Conservation (phyloP, 2,797 vertebrate species). For the Valencia hispanica region DNA sequence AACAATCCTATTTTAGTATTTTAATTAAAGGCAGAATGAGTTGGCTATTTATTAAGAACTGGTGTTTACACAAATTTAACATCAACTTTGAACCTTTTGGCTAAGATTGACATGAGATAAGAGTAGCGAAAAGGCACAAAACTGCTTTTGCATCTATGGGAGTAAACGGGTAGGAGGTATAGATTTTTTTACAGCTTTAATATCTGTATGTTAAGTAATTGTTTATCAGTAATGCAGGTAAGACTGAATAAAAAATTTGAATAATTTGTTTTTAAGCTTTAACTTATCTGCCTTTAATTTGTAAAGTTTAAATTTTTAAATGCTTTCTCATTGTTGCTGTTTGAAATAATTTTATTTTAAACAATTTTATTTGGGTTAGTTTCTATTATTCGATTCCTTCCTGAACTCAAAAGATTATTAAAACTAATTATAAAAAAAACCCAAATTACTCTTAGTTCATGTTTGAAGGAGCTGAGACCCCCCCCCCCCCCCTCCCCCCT, state of each 20-base stretch:
- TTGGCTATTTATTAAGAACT: neutral
- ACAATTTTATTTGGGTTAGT: neutral
- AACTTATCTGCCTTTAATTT: slow-evolving; percentile 3
- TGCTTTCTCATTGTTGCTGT: neutral
- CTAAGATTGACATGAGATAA: too few relatives aligned
- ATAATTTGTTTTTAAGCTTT: neutral
- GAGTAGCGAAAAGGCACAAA: too few relatives aligned
- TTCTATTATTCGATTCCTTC: neutral
- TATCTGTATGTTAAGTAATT: neutral
- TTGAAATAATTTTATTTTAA: neutral
- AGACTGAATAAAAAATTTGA: neutral
- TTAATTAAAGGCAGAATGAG: slow-evolving; percentile 5
- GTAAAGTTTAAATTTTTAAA: neutral
- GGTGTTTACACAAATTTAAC: neutral
- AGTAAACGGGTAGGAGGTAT: too few relatives aligned
- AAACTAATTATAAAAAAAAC: neutral
- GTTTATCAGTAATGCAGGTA: neutral
- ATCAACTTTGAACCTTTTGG: neutral
- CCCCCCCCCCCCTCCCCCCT: neutral
- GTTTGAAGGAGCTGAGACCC: neutral
- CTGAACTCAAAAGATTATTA: neutral
- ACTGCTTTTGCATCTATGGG: too few relatives aligned
- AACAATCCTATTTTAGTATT: neutral
- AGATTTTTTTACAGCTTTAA: too few relatives aligned
- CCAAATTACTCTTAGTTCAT: neutral